Evolutionary conservation across 2,888 invertebrate species (phyloP).

Genomic region (Lapara coniferarum): DNA sequence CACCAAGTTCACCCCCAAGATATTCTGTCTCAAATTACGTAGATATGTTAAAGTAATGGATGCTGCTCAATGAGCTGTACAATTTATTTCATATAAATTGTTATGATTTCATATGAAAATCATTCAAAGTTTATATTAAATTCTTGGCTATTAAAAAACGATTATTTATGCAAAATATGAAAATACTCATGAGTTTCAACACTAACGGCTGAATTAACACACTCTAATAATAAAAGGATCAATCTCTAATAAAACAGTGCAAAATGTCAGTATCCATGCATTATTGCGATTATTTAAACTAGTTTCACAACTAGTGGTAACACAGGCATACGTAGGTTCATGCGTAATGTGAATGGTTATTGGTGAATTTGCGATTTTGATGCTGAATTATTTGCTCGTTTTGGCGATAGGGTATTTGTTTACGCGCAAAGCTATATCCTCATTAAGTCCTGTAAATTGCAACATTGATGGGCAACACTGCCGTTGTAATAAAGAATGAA

Average conservation of each 20-base stretch:
- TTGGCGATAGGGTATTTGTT: not conserved
- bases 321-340: not conserved
- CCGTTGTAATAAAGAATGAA: too few species aligned
- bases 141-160: too few species aligned
- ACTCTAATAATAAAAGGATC: slow-evolving; percentile 6
- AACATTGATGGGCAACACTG: too few species aligned
- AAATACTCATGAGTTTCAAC: not conserved
- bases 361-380: not conserved
- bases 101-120: too few species aligned
- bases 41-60: too few species aligned
- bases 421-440: too few species aligned
- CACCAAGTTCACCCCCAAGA: too few species aligned
- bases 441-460: too few species aligned
- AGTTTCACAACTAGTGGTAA: slow-evolving; percentile 9
- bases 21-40: too few species aligned
- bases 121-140: too few species aligned
- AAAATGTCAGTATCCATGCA: slow-evolving; percentile 7
- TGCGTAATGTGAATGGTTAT: not conserved
- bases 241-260: slow-evolving; percentile 4
- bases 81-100: too few species aligned
- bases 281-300: slow-evolving; percentile 19
- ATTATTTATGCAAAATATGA: not conserved
- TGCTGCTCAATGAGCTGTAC: too few species aligned
- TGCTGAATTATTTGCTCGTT: not conserved
- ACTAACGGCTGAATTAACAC: slow-evolving; percentile 7